Base-by-base conservation (phyloP, 2,888 invertebrate species). In the Phoenoteleia sp. region DNA sequence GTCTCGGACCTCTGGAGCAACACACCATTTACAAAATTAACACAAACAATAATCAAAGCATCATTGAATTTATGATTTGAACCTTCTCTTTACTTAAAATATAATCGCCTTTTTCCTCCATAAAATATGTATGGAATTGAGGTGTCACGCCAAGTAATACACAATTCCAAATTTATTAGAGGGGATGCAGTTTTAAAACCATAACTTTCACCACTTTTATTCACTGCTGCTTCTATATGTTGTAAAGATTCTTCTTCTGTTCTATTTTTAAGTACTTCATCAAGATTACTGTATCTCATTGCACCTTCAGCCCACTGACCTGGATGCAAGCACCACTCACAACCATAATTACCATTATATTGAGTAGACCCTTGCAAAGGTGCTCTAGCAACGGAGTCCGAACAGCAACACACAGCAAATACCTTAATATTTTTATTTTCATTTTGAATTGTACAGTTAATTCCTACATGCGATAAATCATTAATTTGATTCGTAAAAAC, bases 131-230 rank as follows among this genome's bases (percentile, higher is more conserved):
- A n/a, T n/a, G n/a, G n/a, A n/a, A n/a, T n/a, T n/a, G n/a, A n/a
- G n/a, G n/a, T n/a, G n/a, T n/a, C n/a, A n/a, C n/a, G n/a, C n/a
- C n/a, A n/a, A n/a, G n/a, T n/a, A n/a, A n/a, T n/a, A n/a, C n/a
- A n/a, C n/a, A n/a, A 17, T n/a, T 42, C 29, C n/a, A 86, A 67
- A 42, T 25, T 15, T 4, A 58, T n/a, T 19, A 85, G 49, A 21
- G 49, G 29, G 6, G 83, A 66, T 19, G 47, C 47, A 7, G 71
- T 64, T 64, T 75, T 79, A 13, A 79, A 47, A n/a, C 79, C 83
- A n/a, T 19, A 25, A 23, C 42, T 49, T 13, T 15, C 11, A 27
- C 3, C 23, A 13, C 27, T 56, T 3, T 15, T 23, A 7, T 45
- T 17, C 3, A 60, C 33, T n/a, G 58, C 33, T 19, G 60, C 9